Base-by-base conservation (phyloP, 1,140 invertebrate genomes). In the Ostrea edulis region DNA sequence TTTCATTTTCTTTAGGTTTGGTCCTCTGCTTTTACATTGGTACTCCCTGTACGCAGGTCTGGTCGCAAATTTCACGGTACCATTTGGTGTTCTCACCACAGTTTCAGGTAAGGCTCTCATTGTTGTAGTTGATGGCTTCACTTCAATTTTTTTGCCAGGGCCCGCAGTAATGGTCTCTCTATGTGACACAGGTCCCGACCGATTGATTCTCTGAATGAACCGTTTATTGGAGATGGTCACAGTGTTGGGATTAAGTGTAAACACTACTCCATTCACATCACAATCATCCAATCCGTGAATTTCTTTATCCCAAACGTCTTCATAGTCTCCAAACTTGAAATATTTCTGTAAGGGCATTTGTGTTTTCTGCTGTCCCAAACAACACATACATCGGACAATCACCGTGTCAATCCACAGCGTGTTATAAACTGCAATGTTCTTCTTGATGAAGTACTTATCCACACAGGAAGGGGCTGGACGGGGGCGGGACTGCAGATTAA, bases 401-500 rank as follows among this genome's bases (percentile, higher is more conserved):
- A 65, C 84, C 7, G 86, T 71, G 62, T 89, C 88, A n/a, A 89
- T 85, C 88, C 88, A 89, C 35, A 89, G 53, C 2, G 88, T 89
- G n/a, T 87, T 86, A 17, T 68, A 53, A 35, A 89, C 88, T 82
- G 58, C 53, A 5, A 81, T 71, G 44, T 82, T 12, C 22, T 71
- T 82, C 8, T 68, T 87, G 29, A 55, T 65, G 17, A 89, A 84
- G 52, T 89, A 84, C 22, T n/a, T 53, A 25, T 89, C 86, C 20
- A 89, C n/a, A 14, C 71, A 22, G 0, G 52, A 51, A 35, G 88
- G 88, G 9, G 88, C 88, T 25, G 86, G 85, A 0, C 88, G 62
- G 20, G 88, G 88, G 51, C 86, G 29, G 20, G 85, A 86, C 20
- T 83, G 25, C 20, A 89, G 44, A 22, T 82, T 65, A 5, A 22